Conservation (phyloP, 2,113 vertebrate species). For the Chaetodon auriga region DNA sequence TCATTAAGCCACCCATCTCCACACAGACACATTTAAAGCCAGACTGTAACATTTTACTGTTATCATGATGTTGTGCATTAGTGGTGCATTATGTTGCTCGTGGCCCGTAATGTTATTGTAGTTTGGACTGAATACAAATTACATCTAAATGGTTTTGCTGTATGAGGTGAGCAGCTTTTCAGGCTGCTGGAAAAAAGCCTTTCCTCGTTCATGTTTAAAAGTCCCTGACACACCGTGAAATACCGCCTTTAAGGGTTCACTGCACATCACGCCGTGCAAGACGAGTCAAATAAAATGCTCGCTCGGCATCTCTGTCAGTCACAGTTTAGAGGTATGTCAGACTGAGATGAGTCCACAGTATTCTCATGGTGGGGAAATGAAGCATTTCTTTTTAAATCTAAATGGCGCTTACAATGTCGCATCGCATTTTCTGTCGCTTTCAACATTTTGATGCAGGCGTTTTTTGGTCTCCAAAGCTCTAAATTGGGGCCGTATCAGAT, state of each 20-base stretch:
- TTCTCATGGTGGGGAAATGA: neutral
- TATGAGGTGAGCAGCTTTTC: neutral
- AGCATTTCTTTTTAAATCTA: too few species aligned
- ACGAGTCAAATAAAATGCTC: neutral
- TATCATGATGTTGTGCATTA: constrained; percentile 62
- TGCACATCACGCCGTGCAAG: neutral
- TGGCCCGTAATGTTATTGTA: constrained; percentile 54
- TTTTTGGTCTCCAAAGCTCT: neutral
- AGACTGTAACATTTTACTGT: constrained; percentile 56
- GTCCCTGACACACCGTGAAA: neutral
- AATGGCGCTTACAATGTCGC: neutral
- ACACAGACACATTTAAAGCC: constrained; percentile 53
- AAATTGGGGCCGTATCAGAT: neutral
- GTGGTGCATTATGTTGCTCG: constrained; percentile 61
- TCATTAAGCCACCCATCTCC: constrained; percentile 61
- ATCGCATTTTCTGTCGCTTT: neutral
- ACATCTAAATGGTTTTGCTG: constrained; percentile 20
- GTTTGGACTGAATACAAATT: constrained; percentile 65
- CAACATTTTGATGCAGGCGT: neutral
- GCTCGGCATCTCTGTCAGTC: neutral
- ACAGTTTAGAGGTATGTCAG: neutral
- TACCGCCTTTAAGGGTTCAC: neutral
- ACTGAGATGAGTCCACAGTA: neutral
- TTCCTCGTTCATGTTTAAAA: constrained; percentile 8
- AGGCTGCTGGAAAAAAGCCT: neutral